phyloP scores from a whole-genome alignment of 2,113 vertebrate genomes.

The Madoqua kirkii region DNA sequence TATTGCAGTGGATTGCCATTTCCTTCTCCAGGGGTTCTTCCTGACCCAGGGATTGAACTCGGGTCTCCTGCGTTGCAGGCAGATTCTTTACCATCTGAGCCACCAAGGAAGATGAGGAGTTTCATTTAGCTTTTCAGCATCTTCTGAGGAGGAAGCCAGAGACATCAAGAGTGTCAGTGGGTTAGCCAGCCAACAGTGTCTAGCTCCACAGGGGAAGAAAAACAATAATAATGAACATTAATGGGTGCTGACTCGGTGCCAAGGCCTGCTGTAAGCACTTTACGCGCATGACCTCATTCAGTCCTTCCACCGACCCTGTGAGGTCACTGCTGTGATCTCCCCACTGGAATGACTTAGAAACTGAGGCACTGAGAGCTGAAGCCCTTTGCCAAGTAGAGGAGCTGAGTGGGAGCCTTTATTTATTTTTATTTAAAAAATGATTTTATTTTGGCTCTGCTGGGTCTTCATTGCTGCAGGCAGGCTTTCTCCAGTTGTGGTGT shows the following conservation, averaged over 20 bases:
- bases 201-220: background rate
- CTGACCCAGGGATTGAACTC: background rate
- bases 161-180: background rate
- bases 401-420: background rate
- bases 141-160: background rate
- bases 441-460: background rate
- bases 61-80: background rate
- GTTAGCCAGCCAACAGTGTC: background rate
- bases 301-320: background rate
- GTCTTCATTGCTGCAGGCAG: background rate
- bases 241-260: background rate
- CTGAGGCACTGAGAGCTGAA: background rate
- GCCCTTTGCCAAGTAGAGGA: background rate
- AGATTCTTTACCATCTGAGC: background rate
- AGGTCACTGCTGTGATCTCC: background rate
- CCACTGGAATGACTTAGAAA: background rate
- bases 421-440: background rate
- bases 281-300: background rate
- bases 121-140: background rate
- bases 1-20: background rate
- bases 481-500: background rate
- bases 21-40: background rate
- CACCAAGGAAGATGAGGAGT: background rate
- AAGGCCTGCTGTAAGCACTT: background rate
- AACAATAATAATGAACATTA: background rate